phyloP scores from a whole-genome alignment of 2,113 vertebrate genomes.

The Crotalus tigris region DNA sequence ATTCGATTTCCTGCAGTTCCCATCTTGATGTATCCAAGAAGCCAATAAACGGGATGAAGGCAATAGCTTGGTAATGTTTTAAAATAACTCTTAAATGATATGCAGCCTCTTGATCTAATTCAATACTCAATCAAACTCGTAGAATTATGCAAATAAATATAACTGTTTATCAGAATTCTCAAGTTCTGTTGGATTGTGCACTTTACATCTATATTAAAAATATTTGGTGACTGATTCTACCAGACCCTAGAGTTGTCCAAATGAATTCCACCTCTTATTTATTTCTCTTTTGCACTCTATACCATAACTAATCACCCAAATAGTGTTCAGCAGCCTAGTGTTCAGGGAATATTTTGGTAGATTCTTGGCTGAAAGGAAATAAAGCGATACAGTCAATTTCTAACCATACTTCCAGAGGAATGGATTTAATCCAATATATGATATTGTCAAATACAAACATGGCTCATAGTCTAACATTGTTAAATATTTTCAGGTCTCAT shows the following conservation, averaged over 20 bases:
- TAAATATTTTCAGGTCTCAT: background rate
- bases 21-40: background rate
- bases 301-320: background rate
- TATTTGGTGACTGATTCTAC: slow-evolving; percentile 14
- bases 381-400: background rate
- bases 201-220: background rate
- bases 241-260: background rate
- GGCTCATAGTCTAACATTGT: background rate
- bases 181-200: slow-evolving; percentile 59
- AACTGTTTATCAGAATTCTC: slow-evolving; percentile 57
- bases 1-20: background rate
- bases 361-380: background rate
- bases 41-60: background rate
- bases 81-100: background rate
- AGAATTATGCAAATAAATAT: slow-evolving; percentile 57
- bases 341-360: background rate
- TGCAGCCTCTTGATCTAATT: no score
- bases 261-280: background rate
- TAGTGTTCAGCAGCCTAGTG: background rate
- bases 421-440: background rate
- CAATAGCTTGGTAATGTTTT: background rate
- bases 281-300: background rate
- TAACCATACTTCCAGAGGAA: background rate
- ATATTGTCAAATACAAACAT: background rate
- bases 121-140: background rate